Evolutionary conservation across 2,888 invertebrate species (phyloP), one percentile per base, ranked within the genome.

Genomic region (Margaritifera margaritifera): DNA sequence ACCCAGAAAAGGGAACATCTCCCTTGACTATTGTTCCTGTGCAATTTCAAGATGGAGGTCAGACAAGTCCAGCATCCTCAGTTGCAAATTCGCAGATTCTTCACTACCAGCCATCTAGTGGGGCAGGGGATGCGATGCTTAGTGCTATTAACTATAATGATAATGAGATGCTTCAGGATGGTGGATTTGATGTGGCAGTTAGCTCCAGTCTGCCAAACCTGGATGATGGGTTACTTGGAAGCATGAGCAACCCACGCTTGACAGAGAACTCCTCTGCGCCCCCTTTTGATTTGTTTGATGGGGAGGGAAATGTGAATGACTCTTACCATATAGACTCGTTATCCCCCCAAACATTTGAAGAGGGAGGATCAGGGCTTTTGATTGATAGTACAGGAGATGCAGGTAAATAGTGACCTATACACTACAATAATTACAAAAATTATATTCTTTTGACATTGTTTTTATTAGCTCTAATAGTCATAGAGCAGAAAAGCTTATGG

Each of bases 131-230:
- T 74, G 86, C 89, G 25, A 89, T 89, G 88, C 83, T 90, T 53
- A 89, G 89, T 86, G 89, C 89, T 65, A 86, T 89, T 54, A 89
- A 85, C 78, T 89, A 89, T 69, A 86, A 82, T 72, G 90, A 89
- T 62, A 84, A 82, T 68, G 89, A 89, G 58, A 86, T 89, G 69
- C 79, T 89, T 51, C 85, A 81, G 52, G 88, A 89, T 64, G 84
- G 86, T 60, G 84, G 84, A n/a, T 89, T 89, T 80, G 89, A 90
- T 77, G 86, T 86, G 15, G 71, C 83, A 22, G 80, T 84, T 15
- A 74, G 82, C 11, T 74, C 75, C 31, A 79, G 81, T 60, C 81
- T 88, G 19, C 80, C 84, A 6, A 84, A 84, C 58, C 78, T 89
- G 54, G 87, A 87, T 68, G 89, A 89, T 72, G 87, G 87, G 20